Conservation (phyloP, 2,888 invertebrate species). For the Megastigmus dorsalis region DNA sequence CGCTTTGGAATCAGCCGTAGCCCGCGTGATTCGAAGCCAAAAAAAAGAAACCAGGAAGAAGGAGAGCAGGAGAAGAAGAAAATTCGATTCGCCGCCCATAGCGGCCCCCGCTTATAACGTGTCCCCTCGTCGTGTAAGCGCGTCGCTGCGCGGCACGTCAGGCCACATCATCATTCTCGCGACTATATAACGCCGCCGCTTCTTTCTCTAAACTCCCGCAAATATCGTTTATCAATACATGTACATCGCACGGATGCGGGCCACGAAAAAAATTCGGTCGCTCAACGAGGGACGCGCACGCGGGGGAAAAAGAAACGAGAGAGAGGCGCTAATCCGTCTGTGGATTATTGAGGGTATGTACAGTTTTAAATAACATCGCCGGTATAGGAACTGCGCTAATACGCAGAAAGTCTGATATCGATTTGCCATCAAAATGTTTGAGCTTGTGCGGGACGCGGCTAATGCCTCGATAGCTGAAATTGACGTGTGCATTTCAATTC, state of each 20-base stretch:
- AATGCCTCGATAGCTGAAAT: no score
- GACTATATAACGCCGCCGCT: not conserved
- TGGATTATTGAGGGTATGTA: conserved; percentile 15
- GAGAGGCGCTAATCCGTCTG: conserved; percentile 7
- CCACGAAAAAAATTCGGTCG: not conserved
- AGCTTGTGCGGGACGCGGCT: no score
- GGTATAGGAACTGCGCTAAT: no score
- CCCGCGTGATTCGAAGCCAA: not conserved
- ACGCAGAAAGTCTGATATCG: no score
- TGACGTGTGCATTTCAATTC: no score
- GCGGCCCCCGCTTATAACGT: no score
- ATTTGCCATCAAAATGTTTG: no score
- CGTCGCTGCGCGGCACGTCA: not conserved
- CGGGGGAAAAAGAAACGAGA: not conserved
- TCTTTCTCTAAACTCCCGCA: no score
- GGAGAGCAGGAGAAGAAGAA: not conserved
- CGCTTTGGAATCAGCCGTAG: not conserved
- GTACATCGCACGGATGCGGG: not conserved
- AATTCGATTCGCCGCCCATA: conserved; percentile 30
- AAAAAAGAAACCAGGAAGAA: not conserved
- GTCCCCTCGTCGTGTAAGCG: not conserved
- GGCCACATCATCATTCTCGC: conserved; percentile 16
- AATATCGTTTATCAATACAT: conserved; percentile 40
- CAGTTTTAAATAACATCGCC: not conserved
- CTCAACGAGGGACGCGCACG: no score